These are phyloP conservation scores for Apeltes quadracus DNA, from an alignment of 2,113 vertebrate genomes.

Conservation along the genomic window DNA sequence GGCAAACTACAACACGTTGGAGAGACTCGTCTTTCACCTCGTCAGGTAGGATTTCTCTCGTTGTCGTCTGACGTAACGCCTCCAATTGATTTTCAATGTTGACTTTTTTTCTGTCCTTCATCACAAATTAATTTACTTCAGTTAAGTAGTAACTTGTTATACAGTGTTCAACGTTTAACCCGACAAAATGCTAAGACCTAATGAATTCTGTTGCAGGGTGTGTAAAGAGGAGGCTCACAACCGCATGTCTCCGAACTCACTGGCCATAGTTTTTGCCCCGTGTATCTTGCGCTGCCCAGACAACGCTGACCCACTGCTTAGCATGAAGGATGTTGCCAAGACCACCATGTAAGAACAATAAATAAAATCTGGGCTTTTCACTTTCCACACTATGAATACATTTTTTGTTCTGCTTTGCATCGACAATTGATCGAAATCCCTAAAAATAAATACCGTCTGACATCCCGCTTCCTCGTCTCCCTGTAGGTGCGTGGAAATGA, in stretches of 20 bases:
- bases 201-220: constrained; percentile 81
- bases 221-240: constrained; percentile 91
- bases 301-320: constrained; percentile 90
- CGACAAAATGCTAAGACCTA: background rate
- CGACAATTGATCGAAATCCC: background rate
- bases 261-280: constrained; percentile 96
- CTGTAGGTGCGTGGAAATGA: constrained; percentile 92
- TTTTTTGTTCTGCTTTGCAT: background rate
- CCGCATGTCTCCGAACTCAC: constrained; percentile 93
- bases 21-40: constrained; percentile 94
- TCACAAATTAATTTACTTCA: background rate
- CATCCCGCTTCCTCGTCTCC: background rate
- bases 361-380: background rate
- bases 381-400: background rate
- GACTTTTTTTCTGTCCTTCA: background rate
- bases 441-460: background rate
- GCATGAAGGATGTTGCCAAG: constrained; percentile 98
- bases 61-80: background rate
- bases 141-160: background rate
- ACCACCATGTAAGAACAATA: constrained; percentile 89
- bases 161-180: background rate
- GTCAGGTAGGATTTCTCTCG: constrained; percentile 84
- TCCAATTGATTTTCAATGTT: background rate
- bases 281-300: constrained; percentile 94
- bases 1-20: constrained; percentile 88